These are phyloP conservation scores for Ceratotherium simum DNA, from an alignment of 2,113 vertebrate genomes.

Conservation along the genomic window DNA sequence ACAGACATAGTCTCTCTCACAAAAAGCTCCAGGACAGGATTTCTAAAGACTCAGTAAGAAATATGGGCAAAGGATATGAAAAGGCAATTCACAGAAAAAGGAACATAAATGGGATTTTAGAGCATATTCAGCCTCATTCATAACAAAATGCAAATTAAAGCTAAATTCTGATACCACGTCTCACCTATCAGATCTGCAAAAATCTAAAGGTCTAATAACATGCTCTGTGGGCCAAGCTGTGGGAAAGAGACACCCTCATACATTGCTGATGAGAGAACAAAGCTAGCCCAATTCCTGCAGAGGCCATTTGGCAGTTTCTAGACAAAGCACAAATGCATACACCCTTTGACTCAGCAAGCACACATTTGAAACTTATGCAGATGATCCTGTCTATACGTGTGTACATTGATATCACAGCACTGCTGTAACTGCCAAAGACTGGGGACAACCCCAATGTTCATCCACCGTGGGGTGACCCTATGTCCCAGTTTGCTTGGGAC, in stretches of 20 bases:
- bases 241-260: neutral
- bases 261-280: neutral
- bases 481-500: neutral
- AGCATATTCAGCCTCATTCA: neutral
- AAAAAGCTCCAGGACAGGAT: neutral
- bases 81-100: neutral
- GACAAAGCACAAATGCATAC: neutral
- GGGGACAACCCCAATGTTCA: neutral
- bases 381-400: neutral
- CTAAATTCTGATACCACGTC: neutral
- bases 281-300: neutral
- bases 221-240: rapidly evolving
- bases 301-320: neutral
- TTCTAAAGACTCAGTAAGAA: neutral
- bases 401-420: neutral
- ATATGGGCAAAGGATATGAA: neutral
- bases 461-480: rapidly evolving
- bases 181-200: neutral
- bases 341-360: neutral
- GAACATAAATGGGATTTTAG: neutral
- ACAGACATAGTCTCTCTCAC: neutral
- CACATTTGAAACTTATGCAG: neutral
- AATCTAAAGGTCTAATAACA: neutral
- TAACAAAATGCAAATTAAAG: slow-evolving; percentile 30
- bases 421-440: neutral